These are phyloP conservation scores for Ceramica pisi DNA, from an alignment of 2,888 invertebrate genomes.

Conservation along the genomic window DNA sequence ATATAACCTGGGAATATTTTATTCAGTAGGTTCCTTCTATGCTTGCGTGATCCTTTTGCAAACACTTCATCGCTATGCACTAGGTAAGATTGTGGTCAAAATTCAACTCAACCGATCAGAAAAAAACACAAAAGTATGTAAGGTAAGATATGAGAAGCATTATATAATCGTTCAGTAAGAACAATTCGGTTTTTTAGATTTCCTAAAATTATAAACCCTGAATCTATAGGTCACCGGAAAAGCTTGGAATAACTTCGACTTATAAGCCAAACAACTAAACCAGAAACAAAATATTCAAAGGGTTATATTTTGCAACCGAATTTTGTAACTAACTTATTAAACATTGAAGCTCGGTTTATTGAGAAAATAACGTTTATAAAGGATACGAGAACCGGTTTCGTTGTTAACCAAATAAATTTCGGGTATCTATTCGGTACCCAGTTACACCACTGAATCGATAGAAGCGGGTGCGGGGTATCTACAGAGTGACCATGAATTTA, in stretches of 20 bases:
- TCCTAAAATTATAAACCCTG: not conserved
- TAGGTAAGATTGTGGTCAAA: too few species aligned
- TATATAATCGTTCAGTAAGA: too few species aligned
- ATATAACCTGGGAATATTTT: too few species aligned
- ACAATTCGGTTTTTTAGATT: not conserved
- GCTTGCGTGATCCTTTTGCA: too few species aligned
- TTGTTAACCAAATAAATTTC: conserved; percentile 43
- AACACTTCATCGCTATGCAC: too few species aligned
- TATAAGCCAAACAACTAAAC: not conserved
- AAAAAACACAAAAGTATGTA: too few species aligned
- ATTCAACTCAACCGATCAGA: too few species aligned
- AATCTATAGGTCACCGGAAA: not conserved
- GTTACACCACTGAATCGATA: conserved; percentile 31
- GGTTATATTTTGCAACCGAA: conserved; percentile 28
- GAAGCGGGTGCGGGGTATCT: not conserved
- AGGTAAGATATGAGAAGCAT: too few species aligned
- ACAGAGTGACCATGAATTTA: conserved; percentile 29
- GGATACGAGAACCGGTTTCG: conserved; percentile 30
- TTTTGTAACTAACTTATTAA: conserved; percentile 30
- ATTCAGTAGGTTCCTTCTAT: too few species aligned
- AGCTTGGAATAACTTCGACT: not conserved
- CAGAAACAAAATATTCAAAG: conserved; percentile 16
- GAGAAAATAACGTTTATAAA: conserved; percentile 50
- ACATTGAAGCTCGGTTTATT: conserved; percentile 39
- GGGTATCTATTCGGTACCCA: conserved; percentile 10